Evolutionary conservation across 2,797 vertebrate genomes (phyloP).

Genomic region (Thripadectes ignobilis): DNA sequence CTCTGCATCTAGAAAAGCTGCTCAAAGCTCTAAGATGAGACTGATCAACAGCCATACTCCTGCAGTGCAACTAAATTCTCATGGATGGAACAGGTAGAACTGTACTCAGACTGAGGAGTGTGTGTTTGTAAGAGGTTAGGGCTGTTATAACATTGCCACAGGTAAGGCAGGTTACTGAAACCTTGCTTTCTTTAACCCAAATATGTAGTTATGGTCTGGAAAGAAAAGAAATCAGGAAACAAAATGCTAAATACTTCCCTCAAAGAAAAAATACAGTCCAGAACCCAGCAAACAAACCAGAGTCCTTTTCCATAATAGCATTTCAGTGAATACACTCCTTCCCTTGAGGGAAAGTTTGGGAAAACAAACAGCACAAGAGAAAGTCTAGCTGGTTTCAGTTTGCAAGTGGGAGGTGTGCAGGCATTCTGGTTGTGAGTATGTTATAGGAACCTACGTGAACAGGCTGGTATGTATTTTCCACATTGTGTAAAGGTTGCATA

Average conservation of each 20-base stretch:
- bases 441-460: background rate
- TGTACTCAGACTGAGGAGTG: background rate
- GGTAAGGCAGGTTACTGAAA: background rate
- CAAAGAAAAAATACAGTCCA: background rate
- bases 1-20: background rate
- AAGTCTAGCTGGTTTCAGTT: background rate
- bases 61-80: background rate
- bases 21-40: background rate
- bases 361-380: constrained; percentile 14
- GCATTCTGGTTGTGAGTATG: background rate
- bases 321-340: background rate
- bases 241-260: background rate
- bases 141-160: background rate
- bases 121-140: background rate
- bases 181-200: background rate
- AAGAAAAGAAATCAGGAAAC: background rate
- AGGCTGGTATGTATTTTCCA: constrained; percentile 1
- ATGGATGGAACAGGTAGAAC: background rate
- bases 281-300: background rate
- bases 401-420: constrained; percentile 25
- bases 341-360: background rate
- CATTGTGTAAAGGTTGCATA: background rate
- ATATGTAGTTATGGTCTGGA: background rate
- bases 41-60: background rate
- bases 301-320: background rate